A percentile compares a stretch with the other conserved stretches of the same genome.
phyloP scores from a whole-genome alignment of 2,888 invertebrate genomes.

The Sisyra terminalis region DNA sequence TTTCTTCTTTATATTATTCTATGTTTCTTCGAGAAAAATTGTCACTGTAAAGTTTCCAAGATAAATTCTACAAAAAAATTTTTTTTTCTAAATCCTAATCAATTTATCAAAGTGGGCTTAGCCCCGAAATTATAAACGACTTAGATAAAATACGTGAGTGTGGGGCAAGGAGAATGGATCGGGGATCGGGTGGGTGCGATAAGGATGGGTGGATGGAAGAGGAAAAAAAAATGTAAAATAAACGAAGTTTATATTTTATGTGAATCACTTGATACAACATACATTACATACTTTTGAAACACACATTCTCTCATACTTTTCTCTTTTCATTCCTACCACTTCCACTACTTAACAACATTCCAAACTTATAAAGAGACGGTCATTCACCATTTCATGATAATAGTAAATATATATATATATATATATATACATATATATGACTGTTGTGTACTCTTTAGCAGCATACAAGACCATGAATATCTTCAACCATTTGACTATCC shows the following conservation, averaged over 20 bases:
- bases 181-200: neutral
- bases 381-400: slow-evolving; percentile 3
- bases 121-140: neutral
- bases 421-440: too few species aligned
- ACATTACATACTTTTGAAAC: neutral
- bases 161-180: too few species aligned
- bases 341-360: neutral
- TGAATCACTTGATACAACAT: neutral
- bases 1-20: too few species aligned
- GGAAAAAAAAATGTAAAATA: neutral
- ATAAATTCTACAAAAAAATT: too few species aligned
- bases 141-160: neutral
- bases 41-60: too few species aligned
- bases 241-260: neutral
- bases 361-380: slow-evolving; percentile 5
- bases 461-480: too few species aligned
- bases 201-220: neutral
- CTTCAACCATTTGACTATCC: too few species aligned
- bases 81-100: too few species aligned
- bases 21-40: too few species aligned
- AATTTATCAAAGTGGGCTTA: neutral
- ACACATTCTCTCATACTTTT: neutral
- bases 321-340: too few species aligned
- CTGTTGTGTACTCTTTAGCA: too few species aligned
- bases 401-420: neutral